phyloP scores from a whole-genome alignment of 2,113 vertebrate species.

The Pseudopipra pipra region DNA sequence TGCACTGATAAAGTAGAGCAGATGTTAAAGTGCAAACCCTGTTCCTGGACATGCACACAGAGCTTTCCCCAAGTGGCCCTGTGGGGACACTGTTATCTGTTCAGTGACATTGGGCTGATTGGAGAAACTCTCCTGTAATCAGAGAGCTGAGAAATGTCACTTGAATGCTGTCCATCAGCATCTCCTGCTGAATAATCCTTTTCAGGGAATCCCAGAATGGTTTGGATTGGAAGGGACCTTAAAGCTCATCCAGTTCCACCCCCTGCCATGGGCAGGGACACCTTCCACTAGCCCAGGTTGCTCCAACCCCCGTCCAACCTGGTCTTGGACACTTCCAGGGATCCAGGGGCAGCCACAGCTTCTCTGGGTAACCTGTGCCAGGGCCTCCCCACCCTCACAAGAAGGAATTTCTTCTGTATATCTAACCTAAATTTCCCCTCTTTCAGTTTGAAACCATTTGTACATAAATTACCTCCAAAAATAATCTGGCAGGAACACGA shows the following conservation, averaged over 20 bases:
- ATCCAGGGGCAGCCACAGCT: neutral
- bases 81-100: neutral
- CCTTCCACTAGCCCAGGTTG: neutral
- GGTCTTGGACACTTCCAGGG: neutral
- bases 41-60: neutral
- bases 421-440: neutral
- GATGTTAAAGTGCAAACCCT: neutral
- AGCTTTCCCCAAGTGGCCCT: neutral
- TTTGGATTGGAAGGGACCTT: accelerated
- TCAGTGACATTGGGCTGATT: neutral
- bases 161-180: neutral
- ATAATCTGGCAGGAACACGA: neutral
- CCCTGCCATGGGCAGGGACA: neutral
- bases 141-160: neutral
- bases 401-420: neutral
- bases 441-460: neutral
- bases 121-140: neutral
- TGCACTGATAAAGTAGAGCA: neutral
- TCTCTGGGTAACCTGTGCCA: neutral
- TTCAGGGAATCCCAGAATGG: neutral
- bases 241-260: accelerated
- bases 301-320: neutral
- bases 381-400: accelerated
- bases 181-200: neutral
- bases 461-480: neutral